Conservation (phyloP, 2,797 vertebrate species). For the Passerculus sandwichensis region DNA sequence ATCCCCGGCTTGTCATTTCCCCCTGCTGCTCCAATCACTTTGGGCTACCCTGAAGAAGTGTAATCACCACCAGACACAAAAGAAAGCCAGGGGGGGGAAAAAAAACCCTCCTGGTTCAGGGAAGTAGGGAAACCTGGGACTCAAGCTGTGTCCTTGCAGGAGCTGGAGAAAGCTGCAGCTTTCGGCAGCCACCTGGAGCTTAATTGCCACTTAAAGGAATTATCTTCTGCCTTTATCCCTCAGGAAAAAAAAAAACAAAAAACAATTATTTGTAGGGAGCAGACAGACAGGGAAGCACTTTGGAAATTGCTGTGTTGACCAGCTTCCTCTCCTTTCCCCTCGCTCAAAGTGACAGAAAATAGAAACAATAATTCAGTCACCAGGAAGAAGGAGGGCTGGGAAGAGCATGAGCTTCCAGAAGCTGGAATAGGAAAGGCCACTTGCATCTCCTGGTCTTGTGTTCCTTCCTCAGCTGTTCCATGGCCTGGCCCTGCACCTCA, state of each 20-base stretch:
- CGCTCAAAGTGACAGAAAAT: not conserved
- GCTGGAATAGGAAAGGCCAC: not conserved
- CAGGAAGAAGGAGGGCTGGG: not conserved
- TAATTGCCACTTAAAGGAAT: conserved; percentile 44
- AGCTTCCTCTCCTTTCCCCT: not conserved
- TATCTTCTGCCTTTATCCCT: conserved; percentile 8
- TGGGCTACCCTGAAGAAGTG: not conserved
- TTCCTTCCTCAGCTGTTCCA: not conserved
- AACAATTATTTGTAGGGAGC: not conserved
- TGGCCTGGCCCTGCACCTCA: accelerated
- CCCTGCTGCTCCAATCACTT: conserved; percentile 1
- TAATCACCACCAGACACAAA: not conserved
- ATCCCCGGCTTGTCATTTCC: not conserved
- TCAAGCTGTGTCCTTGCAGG: conserved; percentile 35
- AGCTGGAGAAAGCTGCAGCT: conserved; percentile 33
- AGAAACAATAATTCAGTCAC: not conserved
- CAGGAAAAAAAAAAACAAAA: not conserved
- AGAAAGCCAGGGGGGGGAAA: not conserved
- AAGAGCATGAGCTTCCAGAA: not conserved
- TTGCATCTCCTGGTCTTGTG: not conserved
- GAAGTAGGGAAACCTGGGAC: not conserved
- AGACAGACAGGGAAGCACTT: not conserved
- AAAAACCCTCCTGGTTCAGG: not conserved
- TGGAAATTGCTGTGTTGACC: not conserved
- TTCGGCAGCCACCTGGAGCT: conserved; percentile 33